These are phyloP conservation scores for Poecilus cupreus DNA, from an alignment of 2,888 invertebrate species.

Conservation along the genomic window DNA sequence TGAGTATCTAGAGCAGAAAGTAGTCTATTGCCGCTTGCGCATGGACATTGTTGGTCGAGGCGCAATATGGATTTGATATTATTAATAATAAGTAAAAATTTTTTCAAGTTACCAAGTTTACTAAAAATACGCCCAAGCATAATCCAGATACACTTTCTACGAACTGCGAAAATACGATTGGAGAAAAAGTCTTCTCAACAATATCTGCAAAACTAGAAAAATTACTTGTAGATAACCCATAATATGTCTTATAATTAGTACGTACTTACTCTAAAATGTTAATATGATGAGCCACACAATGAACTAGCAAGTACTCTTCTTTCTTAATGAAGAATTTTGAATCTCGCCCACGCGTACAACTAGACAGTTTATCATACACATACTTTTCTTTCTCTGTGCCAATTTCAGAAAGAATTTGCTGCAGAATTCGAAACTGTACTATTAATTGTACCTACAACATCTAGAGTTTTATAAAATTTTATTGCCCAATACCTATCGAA, in stretches of 20 bases:
- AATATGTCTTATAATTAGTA: not conserved
- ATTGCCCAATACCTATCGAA: too few species aligned
- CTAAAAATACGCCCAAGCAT: conserved; percentile 49
- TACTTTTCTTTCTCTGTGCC: conserved; percentile 33
- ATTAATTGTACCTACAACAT: conserved; percentile 35
- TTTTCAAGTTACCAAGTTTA: conserved; percentile 39
- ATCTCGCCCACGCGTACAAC: not conserved
- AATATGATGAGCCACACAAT: conserved; percentile 47
- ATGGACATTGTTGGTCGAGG: too few species aligned
- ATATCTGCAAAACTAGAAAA: conserved; percentile 54
- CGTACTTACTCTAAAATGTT: conserved; percentile 43
- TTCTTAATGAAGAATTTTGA: conserved; percentile 27
- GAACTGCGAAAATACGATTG: conserved; percentile 45
- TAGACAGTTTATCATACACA: conserved; percentile 3
- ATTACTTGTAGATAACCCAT: not conserved
- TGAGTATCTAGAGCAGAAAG: too few species aligned
- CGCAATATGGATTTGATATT: too few species aligned
- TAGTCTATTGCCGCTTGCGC: too few species aligned
- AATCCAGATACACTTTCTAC: conserved; percentile 52
- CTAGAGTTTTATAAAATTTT: not conserved
- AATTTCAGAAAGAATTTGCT: conserved; percentile 34
- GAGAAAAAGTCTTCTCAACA: conserved; percentile 44
- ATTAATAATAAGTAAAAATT: too few species aligned
- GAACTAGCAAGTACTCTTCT: conserved; percentile 41
- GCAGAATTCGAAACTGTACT: conserved; percentile 48